Base-by-base conservation (phyloP, 2,113 vertebrate species). In the Paramormyrops kingsleyae region DNA sequence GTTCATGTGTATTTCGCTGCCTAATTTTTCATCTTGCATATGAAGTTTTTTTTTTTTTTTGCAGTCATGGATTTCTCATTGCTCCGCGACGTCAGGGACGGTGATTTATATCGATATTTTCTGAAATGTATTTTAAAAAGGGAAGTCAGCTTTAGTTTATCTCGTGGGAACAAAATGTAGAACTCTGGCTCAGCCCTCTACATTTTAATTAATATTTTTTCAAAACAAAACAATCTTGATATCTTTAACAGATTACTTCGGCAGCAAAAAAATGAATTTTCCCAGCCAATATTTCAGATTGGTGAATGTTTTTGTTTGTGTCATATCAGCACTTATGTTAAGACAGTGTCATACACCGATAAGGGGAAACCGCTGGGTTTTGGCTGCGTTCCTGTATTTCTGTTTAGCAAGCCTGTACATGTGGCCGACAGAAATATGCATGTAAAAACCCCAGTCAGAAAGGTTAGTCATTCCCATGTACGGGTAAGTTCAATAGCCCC, bases 171-270 rank as follows among this genome's bases (percentile, higher is more conserved):
- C 74, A 42, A 39, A 42, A 42, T 80, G 15, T 42, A 19, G 5
- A 80, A 80, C 31, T 42, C 74, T 39, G 35, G 35, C 74, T 17
- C 74, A 80, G 2, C 31, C 74, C 74, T 42, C 13, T 80, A 15
- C 74, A 80, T 80, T 39, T 80, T 39, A 80, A 80, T 80, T 80
- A 80, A 80, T 80, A 80, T 80, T 17, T 77, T 35, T 80, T 80
- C 15, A 77, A 17, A 80, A 80, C 74, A 80, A 39, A 80, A 80
- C n/a, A 80, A 80, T 80, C 35, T 80, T 42, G 70, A 77, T 77
- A 80, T 80, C 74, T 80, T 80, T 8, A 80, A 19, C 15, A 80
- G 74, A 80, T 80, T 17, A 80, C 74, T 80, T 80, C 8, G 31
- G n/a, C 31, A 31, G 9, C 66, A 74, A 12, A 70, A 62, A 70